Percentiles rank a stretch among this genome's conserved stretches.
Conservation (phyloP, 1,140 invertebrate species). For the Leptopilina clavipes region DNA sequence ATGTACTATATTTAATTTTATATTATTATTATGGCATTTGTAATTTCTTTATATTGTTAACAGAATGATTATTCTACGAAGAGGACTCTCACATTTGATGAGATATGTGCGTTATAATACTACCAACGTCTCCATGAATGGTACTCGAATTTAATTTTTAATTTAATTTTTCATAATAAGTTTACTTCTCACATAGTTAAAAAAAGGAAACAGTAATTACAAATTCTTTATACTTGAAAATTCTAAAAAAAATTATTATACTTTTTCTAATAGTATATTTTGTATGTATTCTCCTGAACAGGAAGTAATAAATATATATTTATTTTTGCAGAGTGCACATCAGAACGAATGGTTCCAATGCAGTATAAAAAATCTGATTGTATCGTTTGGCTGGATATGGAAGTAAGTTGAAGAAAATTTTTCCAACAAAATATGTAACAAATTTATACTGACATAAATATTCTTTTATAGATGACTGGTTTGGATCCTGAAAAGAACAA, state of each 20-base stretch:
- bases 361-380: constrained; percentile 14
- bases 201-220: no score
- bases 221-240: no score
- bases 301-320: neutral
- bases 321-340: neutral
- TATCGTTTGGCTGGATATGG: constrained; percentile 67
- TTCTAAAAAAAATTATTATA: no score
- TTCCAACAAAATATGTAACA: constrained; percentile 2
- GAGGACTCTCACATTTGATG: neutral
- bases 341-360: neutral
- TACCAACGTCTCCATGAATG: neutral
- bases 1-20: no score
- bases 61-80: constrained; percentile 17
- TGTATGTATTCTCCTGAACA: neutral
- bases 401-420: constrained; percentile 49
- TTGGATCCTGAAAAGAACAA: constrained; percentile 85
- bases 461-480: constrained; percentile 72
- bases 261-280: no score
- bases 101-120: neutral
- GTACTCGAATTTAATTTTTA: neutral
- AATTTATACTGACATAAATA: no score
- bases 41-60: no score
- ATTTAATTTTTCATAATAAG: neutral
- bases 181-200: no score
- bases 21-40: no score